Evolutionary conservation across 2,797 vertebrate species (phyloP).

Genomic region (Capromys pilorides): DNA sequence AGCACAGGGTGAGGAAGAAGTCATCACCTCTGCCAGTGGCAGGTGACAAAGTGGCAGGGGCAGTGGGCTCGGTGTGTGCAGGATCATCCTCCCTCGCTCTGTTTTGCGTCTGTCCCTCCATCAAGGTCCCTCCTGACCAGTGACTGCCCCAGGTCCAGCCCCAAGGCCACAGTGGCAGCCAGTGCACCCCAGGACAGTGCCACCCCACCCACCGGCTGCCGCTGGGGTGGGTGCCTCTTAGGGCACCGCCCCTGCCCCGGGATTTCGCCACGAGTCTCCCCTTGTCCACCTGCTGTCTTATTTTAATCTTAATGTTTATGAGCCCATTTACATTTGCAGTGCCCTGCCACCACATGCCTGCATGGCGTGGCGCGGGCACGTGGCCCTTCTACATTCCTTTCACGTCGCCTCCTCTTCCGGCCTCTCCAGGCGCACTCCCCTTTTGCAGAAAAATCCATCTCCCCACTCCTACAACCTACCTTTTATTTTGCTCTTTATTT

Average conservation of each 20-base stretch:
- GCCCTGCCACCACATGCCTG: background rate
- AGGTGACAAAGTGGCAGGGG: background rate
- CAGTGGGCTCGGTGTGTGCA: background rate
- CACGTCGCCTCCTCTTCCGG: too few relatives aligned
- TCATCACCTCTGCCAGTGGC: background rate
- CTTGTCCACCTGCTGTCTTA: background rate
- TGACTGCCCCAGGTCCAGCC: background rate
- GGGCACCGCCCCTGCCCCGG: background rate
- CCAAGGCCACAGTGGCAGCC: background rate
- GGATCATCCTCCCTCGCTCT: background rate
- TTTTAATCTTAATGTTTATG: background rate
- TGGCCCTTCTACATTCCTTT: background rate
- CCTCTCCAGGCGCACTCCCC: background rate
- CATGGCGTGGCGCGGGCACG: background rate
- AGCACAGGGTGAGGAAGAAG: background rate
- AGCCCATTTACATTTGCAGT: background rate
- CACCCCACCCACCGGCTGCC: background rate
- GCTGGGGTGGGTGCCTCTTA: background rate
- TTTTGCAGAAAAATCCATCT: background rate
- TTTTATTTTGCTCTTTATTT: background rate
- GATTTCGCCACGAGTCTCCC: background rate
- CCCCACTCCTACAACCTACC: background rate
- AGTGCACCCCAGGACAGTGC: background rate
- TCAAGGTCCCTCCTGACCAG: background rate
- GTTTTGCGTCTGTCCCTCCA: background rate